Percentiles rank a stretch among this genome's conserved stretches.
Evolutionary conservation across 2,888 invertebrate genomes (phyloP).

Genomic region (Hemithea aestivaria): DNA sequence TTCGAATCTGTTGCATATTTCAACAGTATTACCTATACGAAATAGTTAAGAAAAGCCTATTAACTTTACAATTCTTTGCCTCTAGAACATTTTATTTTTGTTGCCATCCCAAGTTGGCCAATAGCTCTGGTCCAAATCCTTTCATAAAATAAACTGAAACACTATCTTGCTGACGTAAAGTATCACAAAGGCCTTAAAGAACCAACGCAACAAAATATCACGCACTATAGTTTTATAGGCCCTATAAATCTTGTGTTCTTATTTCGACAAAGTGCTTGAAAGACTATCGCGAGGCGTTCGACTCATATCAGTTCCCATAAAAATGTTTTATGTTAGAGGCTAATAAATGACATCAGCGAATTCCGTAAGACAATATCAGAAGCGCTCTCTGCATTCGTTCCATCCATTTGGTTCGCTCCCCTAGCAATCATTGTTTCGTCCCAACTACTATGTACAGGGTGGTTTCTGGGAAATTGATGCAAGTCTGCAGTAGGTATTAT

Average conservation of each 20-base stretch:
- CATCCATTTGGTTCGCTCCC: constrained; percentile 63
- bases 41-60: no score
- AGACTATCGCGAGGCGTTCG: constrained; percentile 51
- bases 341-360: constrained; percentile 79
- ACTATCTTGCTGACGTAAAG: constrained; percentile 18
- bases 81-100: no score
- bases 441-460: constrained; percentile 25
- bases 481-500: background rate
- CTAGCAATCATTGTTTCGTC: constrained; percentile 67
- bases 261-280: constrained; percentile 56
- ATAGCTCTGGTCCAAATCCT: constrained; percentile 3
- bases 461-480: background rate
- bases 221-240: constrained; percentile 67
- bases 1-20: no score
- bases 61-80: no score
- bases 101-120: no score
- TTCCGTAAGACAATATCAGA: constrained; percentile 76
- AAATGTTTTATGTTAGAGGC: constrained; percentile 78
- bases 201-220: constrained; percentile 37
- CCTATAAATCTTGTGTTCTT: constrained; percentile 67
- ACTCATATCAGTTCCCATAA: constrained; percentile 73
- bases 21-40: no score
- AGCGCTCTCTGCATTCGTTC: constrained; percentile 67
- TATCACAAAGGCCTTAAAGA: constrained; percentile 32
- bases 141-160: constrained; percentile 13